phyloP scores from a whole-genome alignment of 1,140 invertebrate species.

The Apis cerana region DNA sequence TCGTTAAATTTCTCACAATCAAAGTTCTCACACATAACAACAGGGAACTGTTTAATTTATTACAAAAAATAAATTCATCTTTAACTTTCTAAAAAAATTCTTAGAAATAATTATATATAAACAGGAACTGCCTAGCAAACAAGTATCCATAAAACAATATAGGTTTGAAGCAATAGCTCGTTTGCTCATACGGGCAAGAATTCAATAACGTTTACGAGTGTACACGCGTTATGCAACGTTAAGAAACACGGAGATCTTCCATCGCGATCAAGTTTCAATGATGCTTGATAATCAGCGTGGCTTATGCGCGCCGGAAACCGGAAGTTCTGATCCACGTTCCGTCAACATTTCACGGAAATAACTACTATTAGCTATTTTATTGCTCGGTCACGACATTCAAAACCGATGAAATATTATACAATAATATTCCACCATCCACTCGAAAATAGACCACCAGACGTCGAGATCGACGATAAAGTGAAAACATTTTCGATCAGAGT shows the following conservation, averaged over 20 bases:
- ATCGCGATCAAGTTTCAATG: constrained; percentile 13
- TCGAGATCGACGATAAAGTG: neutral
- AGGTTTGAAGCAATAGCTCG: neutral
- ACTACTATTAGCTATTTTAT: constrained; percentile 13
- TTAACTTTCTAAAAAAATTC: neutral
- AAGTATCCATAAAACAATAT: neutral
- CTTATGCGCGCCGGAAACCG: constrained; percentile 7
- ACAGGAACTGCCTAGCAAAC: neutral
- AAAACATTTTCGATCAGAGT: neutral
- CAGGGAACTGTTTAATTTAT: too few species aligned
- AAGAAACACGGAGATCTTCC: neutral
- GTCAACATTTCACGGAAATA: constrained; percentile 21
- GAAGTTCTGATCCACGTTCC: constrained; percentile 23
- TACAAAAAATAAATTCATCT: neutral
- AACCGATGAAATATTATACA: constrained; percentile 18
- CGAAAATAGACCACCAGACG: too few species aligned
- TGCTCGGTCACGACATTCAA: constrained; percentile 10
- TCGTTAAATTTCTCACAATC: too few species aligned
- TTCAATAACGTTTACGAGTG: neutral
- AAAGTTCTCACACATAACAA: too few species aligned
- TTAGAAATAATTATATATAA: neutral
- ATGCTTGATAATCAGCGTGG: constrained; percentile 2
- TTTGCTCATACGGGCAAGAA: neutral
- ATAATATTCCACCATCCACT: neutral
- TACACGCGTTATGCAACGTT: neutral